Base-by-base conservation (phyloP, 2,888 invertebrate genomes). In the Lumbricus terrestris region DNA sequence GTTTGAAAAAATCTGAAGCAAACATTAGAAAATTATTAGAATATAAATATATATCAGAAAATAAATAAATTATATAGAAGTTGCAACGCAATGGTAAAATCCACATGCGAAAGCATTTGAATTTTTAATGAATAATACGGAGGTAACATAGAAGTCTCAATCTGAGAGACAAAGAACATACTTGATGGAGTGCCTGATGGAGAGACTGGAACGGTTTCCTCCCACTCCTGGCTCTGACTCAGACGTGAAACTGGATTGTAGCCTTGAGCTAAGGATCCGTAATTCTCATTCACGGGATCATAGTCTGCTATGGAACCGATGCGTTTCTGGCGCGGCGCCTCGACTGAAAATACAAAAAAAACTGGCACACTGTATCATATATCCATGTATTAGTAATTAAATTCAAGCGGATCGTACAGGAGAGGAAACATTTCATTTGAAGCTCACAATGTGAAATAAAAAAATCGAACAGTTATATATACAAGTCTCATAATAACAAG, bases 241-340 rank as follows among this genome's bases (percentile, higher is more conserved):
- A 88, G 23, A 35, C 88, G 88, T 23, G 88, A 88, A 16, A 69
- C 69, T 29, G 91, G 91, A 23, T 42, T 47, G 90, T 91, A 91
- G 88, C 91, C 91, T 20, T 35, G 38, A 3, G 91, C 37, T 88
- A 91, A 40, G n/a, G 91, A 91, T 29, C 91, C 91, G 37, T 89
- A 91, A 37, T 91, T 88, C 40, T 91, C 91, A 42, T 91, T 91
- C 54, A 91, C 97, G 4, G 99, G 99, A 95, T 99, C 99, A 94
- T 99, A 97, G 95, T 98, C 98, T 42, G 97, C 97, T 92, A 98
- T 95, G 90, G 94, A 94, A 33, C 95, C 94, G 1, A 93, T 91
- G 82, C 89, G 89, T 29, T 83, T 85, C 54, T 40, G 54, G 18
- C 90, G 54, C 16, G 90, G 82, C 1, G 83, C 83, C 83, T 90